A percentile compares a stretch with the other conserved stretches of the same genome.
These are phyloP conservation scores for Drosophila sechellia DNA, from an alignment of 1,140 invertebrate genomes.

Conservation along the genomic window DNA sequence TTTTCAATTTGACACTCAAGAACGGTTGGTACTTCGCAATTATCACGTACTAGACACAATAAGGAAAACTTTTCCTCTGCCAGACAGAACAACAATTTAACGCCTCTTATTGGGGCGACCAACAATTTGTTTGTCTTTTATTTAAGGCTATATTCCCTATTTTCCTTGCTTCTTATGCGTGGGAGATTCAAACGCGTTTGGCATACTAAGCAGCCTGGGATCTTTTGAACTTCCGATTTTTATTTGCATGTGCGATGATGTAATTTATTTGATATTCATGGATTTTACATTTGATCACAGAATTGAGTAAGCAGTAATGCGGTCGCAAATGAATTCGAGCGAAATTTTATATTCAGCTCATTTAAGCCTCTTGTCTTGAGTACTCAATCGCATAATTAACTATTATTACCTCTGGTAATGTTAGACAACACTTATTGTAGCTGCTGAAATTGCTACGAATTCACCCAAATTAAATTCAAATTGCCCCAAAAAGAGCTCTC, in stretches of 20 bases:
- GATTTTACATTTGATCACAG: conserved; percentile 48
- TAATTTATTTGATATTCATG: conserved; percentile 76
- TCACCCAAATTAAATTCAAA: conserved; percentile 23
- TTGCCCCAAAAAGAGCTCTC: conserved; percentile 6
- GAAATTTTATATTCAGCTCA: conserved; percentile 34
- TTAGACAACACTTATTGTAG: conserved; percentile 35
- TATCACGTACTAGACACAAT: conserved; percentile 54
- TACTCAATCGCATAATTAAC: conserved; percentile 39
- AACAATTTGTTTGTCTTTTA: conserved; percentile 49
- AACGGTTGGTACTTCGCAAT: conserved; percentile 40
- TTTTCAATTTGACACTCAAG: conserved; percentile 34
- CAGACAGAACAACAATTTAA: conserved; percentile 67
- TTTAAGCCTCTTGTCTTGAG: conserved; percentile 29
- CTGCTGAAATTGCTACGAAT: conserved; percentile 10
- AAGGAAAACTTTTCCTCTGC: conserved; percentile 42
- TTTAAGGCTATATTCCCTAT: conserved; percentile 18
- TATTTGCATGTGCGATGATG: conserved; percentile 58
- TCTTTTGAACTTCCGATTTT: conserved; percentile 44
- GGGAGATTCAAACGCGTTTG: conserved; percentile 46
- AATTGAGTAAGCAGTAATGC: conserved; percentile 20
- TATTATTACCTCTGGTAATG: conserved; percentile 30
- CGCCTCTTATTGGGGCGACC: conserved; percentile 62
- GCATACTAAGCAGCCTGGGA: conserved; percentile 66
- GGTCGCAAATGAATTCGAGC: conserved; percentile 37
- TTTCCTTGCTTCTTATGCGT: conserved; percentile 9